These are phyloP conservation scores for Butastur rufipennis DNA, from an alignment of 2,113 vertebrate species.

Conservation along the genomic window DNA sequence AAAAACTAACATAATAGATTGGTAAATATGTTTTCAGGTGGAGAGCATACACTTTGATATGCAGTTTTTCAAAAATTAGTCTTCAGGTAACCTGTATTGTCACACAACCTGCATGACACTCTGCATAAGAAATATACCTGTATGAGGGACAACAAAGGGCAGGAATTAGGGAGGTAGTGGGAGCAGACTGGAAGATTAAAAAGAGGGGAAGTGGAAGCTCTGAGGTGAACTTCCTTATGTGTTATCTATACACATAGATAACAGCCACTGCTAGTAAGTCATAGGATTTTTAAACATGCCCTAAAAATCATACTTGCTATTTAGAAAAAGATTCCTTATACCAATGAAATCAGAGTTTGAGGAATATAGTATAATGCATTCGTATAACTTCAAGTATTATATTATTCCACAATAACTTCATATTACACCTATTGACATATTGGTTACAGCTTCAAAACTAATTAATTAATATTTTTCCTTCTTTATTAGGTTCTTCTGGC, in stretches of 20 bases:
- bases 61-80: background rate
- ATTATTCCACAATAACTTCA: background rate
- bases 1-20: rapidly evolving
- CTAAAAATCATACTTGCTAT: background rate
- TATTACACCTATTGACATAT: background rate
- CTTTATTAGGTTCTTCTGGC: conserved; percentile 48
- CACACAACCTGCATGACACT: background rate
- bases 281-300: background rate
- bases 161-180: background rate
- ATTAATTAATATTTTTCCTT: background rate
- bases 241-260: rapidly evolving
- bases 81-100: background rate
- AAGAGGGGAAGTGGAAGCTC: background rate
- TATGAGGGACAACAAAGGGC: background rate
- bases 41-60: background rate
- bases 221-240: background rate
- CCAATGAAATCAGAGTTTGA: background rate
- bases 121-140: background rate
- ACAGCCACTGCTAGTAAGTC: background rate
- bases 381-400: background rate
- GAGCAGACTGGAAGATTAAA: background rate
- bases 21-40: background rate
- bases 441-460: background rate
- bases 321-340: background rate
- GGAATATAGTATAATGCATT: background rate